These are phyloP conservation scores for Tokudaia muenninki DNA, from an alignment of 2,797 vertebrate genomes.

Conservation along the genomic window DNA sequence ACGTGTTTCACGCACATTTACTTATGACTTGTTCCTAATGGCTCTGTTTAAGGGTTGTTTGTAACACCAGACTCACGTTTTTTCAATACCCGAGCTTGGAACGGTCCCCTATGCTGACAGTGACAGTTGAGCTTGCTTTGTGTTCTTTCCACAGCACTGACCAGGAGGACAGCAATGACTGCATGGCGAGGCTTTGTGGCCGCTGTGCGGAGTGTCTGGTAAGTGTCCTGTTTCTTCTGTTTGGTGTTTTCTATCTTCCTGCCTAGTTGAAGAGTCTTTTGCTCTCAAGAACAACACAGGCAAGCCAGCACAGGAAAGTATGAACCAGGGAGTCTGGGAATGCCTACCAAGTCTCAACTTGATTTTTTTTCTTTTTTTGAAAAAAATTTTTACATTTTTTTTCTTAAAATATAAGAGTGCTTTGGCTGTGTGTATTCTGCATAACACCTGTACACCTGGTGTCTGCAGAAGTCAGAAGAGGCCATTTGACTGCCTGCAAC, in stretches of 20 bases:
- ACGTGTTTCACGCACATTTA: not conserved
- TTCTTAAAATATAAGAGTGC: not conserved
- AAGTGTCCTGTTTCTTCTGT: constrained; percentile 68
- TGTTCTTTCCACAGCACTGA: constrained; percentile 84
- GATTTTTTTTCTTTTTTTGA: not conserved
- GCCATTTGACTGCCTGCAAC: not conserved
- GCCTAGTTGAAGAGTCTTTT: not conserved
- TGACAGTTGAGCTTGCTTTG: not conserved
- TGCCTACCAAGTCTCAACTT: not conserved
- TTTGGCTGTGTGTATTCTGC: not conserved
- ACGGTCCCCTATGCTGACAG: not conserved
- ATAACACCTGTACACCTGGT: not conserved
- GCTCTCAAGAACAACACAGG: not conserved
- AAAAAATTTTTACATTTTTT: not conserved
- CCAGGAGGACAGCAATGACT: constrained; percentile 18
- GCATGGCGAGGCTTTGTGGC: constrained; percentile 69
- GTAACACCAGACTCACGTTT: not conserved
- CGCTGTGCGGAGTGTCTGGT: constrained; percentile 87
- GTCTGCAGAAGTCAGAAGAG: not conserved
- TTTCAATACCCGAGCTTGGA: not conserved
- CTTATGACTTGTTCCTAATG: constrained; percentile 13
- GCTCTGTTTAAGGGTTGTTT: not conserved
- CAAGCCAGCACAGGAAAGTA: not conserved
- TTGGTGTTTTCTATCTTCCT: not conserved
- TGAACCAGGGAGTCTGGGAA: not conserved